These are phyloP conservation scores for Pachymerium ferrugineum DNA, from an alignment of 2,888 invertebrate genomes.

Conservation along the genomic window DNA sequence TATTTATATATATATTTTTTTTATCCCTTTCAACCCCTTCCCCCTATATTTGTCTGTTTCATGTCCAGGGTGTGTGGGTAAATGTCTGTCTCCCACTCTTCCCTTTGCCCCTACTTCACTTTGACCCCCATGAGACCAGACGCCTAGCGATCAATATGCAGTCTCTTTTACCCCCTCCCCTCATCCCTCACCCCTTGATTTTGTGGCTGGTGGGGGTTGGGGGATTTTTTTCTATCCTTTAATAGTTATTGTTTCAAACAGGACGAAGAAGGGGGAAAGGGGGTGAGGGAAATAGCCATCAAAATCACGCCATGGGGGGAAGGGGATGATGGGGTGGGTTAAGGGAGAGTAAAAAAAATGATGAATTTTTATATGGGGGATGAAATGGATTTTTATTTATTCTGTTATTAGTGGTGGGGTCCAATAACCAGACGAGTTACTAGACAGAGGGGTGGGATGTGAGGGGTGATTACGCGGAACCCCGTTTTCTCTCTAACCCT, in stretches of 20 bases:
- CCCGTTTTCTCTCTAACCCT: background rate
- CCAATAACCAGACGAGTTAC: constrained; percentile 1
- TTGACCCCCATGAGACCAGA: constrained; percentile 13
- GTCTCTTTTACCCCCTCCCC: background rate
- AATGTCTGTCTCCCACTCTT: constrained; percentile 9
- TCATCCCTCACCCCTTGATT: background rate
- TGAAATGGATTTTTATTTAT: too few species aligned
- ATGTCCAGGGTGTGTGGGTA: background rate
- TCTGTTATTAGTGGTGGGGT: background rate
- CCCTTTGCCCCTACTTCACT: constrained; percentile 8
- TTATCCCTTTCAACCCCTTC: background rate
- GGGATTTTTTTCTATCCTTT: too few species aligned
- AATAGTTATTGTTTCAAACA: constrained; percentile 8
- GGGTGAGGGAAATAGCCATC: background rate
- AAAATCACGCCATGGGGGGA: background rate
- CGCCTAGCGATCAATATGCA: constrained; percentile 6
- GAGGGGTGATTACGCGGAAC: background rate
- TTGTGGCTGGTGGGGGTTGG: background rate
- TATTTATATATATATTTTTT: background rate
- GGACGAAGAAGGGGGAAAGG: too few species aligned
- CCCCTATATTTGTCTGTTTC: background rate
- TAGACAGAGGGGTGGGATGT: background rate
- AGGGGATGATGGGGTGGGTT: background rate
- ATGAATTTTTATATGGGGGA: too few species aligned
- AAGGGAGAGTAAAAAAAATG: background rate